Base-by-base conservation (phyloP, 2,797 vertebrate species). In the Sternotherus odoratus region DNA sequence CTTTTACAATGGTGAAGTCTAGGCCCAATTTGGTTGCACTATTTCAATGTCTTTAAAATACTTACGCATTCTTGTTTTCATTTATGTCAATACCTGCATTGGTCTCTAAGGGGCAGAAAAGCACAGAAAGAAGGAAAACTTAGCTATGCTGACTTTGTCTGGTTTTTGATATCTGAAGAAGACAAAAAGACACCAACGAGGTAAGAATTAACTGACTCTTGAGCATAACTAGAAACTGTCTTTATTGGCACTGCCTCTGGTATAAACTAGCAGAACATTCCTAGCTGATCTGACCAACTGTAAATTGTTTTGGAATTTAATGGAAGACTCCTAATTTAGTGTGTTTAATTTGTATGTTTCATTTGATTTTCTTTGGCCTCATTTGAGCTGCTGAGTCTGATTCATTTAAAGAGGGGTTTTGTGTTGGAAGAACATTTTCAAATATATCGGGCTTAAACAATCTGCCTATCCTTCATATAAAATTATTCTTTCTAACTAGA, bases 141-240 rank as follows among this genome's bases (percentile, higher is more conserved):
- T 33, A 99, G 98, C 96, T 99, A 99, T 0, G 98, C 99, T 0
- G 99, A 99, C 92, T 99, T 99, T 81, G 99, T 99, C 79, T 99
- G 99, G 99, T 99, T 99, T 95, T 98, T 99, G 56, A 98, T 99
- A 97, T 99, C 99, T 0, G 99, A 99, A 96, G 99, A 99, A 83
- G 99, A 99, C 98, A 99, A 99, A 96, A 99, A 98, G 92, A 99
- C 98, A 0, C 98, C 98, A 48, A 99, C 99, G 86, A 99, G 99
- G 99, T 99, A 92, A 85, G 82, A 92, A 78, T n/a, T 1, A 49
- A 79, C 75, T 88, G 77, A 23, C 60, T 2, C 86, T 92, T 79
- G 72, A 85, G 50, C 60, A 88, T 43, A 86, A 87, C 63, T 75
- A 82, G 84, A 90, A 43, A 74, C 30, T 69, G 13, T 24, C 7